Percentiles rank a stretch among this genome's conserved stretches.
These are phyloP conservation scores for Megaceryle maxima DNA, from an alignment of 2,113 vertebrate species.

Conservation along the genomic window DNA sequence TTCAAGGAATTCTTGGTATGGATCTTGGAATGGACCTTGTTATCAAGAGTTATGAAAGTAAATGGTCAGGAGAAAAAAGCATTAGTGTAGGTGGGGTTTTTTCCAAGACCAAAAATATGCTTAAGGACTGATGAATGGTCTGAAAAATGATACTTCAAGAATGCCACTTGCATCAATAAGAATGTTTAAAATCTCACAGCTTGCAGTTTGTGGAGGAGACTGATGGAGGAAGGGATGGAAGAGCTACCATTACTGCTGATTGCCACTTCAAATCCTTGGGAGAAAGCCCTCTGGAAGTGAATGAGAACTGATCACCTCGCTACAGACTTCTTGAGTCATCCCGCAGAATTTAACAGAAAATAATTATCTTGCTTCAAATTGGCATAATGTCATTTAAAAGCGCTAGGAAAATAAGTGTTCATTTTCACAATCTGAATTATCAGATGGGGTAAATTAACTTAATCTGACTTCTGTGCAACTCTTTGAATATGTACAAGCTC, in stretches of 20 bases:
- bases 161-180: neutral
- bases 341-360: neutral
- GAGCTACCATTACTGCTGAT: neutral
- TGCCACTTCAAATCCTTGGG: neutral
- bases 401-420: neutral
- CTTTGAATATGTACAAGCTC: neutral
- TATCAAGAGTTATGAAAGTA: neutral
- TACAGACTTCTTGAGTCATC: neutral
- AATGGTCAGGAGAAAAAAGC: neutral
- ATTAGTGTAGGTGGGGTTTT: neutral
- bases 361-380: neutral
- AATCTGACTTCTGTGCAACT: neutral
- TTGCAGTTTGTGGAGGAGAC: neutral
- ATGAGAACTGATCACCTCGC: neutral
- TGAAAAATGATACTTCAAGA: neutral
- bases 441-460: neutral
- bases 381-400: neutral
- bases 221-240: neutral
- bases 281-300: neutral
- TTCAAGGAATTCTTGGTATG: neutral
- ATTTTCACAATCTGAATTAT: neutral
- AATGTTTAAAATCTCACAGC: neutral
- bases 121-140: neutral
- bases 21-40: neutral
- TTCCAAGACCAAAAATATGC: neutral